phyloP scores from a whole-genome alignment of 2,797 vertebrate genomes.

The Fratercula arctica region DNA sequence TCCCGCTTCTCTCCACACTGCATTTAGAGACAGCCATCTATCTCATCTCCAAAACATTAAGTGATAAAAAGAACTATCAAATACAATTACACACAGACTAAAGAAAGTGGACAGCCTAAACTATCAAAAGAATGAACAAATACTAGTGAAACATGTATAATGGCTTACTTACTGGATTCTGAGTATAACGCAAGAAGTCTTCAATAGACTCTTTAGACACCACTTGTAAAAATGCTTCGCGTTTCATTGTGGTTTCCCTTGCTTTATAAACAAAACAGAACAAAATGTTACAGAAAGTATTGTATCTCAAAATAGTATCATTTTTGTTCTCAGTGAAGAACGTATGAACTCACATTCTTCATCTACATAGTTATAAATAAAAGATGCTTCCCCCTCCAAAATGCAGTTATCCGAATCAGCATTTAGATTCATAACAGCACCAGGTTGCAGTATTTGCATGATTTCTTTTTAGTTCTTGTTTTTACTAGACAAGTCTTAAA shows the following conservation, averaged over 20 bases:
- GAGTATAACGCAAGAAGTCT: slow-evolving; percentile 85
- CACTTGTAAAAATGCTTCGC: slow-evolving; percentile 81
- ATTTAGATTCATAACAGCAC: not conserved
- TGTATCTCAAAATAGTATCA: not conserved
- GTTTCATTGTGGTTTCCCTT: slow-evolving; percentile 79
- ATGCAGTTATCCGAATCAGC: not conserved
- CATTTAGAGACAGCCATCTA: not conserved
- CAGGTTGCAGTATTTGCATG: not conserved
- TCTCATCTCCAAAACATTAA: not conserved
- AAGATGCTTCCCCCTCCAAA: not conserved
- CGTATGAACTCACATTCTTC: not conserved
- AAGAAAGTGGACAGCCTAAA: not conserved
- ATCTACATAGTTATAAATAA: not conserved
- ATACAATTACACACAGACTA: not conserved
- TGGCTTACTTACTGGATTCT: slow-evolving; percentile 83
- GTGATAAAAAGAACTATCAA: not conserved
- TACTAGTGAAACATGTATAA: not conserved
- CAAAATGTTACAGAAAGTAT: not conserved
- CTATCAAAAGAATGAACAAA: not conserved
- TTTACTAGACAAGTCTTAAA: not conserved
- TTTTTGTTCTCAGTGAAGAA: not conserved
- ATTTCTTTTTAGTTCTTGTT: not conserved
- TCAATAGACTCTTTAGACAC: slow-evolving; percentile 79
- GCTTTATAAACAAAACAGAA: not conserved
- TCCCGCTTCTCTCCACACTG: not conserved